Evolutionary conservation across 1,140 invertebrate species (phyloP).

Genomic region (Trichoplusia ni): DNA sequence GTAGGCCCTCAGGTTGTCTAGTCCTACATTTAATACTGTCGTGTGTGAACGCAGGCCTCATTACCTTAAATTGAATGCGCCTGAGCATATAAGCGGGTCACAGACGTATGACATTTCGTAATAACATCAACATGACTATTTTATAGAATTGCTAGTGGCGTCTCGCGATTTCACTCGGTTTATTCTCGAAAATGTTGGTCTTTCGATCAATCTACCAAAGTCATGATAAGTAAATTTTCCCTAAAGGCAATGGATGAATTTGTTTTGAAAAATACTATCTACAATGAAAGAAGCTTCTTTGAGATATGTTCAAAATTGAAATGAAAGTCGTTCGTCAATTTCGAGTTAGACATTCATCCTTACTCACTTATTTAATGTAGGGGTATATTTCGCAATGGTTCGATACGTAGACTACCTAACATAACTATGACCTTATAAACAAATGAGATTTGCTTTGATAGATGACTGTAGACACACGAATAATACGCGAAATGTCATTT

Average conservation of each 20-base stretch:
- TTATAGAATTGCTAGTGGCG: constrained; percentile 12
- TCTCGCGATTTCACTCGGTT: not conserved
- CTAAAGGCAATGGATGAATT: no score
- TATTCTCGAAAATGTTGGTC: not conserved
- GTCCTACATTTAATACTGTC: constrained; percentile 15
- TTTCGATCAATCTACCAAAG: no score
- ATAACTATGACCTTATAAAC: constrained; percentile 17
- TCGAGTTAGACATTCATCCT: no score
- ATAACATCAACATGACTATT: constrained; percentile 21
- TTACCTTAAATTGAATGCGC: constrained; percentile 31
- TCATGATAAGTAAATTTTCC: no score
- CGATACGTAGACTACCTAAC: no score
- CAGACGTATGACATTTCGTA: constrained; percentile 24
- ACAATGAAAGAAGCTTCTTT: no score
- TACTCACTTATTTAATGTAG: no score
- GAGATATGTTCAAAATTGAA: no score
- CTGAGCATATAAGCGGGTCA: constrained; percentile 22
- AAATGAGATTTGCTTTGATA: constrained; percentile 17
- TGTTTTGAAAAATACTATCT: no score
- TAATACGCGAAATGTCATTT: not conserved
- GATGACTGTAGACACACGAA: not conserved
- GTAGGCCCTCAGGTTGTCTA: no score
- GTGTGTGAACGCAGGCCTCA: constrained; percentile 23
- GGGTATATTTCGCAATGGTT: no score
- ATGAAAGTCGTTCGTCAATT: no score